These are phyloP conservation scores for Trichonephila clavata DNA, from an alignment of 1,140 invertebrate genomes.

Conservation along the genomic window DNA sequence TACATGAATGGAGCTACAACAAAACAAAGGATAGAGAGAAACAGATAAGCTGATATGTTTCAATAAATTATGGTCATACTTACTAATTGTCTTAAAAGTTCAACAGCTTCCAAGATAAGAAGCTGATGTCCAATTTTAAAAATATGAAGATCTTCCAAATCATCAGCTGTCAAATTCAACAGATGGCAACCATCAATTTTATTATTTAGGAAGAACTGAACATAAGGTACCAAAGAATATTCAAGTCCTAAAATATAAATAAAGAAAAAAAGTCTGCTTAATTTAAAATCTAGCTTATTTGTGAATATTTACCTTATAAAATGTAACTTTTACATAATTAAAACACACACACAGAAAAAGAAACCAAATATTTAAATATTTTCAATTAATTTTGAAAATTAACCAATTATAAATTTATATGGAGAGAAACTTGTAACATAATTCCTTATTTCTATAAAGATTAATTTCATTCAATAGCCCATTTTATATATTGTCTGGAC, in stretches of 20 bases:
- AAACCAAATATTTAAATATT: too few relatives aligned
- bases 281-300: not conserved
- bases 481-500: too few relatives aligned
- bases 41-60: not conserved
- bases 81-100: conserved; percentile 90
- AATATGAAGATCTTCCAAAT: conserved; percentile 92
- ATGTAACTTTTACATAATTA: too few relatives aligned
- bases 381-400: too few relatives aligned
- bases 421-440: too few relatives aligned
- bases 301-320: too few relatives aligned
- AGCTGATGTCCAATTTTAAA: conserved; percentile 94
- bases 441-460: too few relatives aligned
- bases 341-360: too few relatives aligned
- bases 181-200: conserved; percentile 90
- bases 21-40: not conserved
- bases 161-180: conserved; percentile 90
- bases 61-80: not conserved
- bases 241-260: conserved; percentile 86
- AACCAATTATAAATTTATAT: too few relatives aligned
- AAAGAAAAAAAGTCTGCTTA: not conserved
- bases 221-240: conserved; percentile 89
- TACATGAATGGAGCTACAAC: not conserved
- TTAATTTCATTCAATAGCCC: too few relatives aligned
- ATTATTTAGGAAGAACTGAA: conserved; percentile 90
- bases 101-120: conserved; percentile 93